Evolutionary conservation across 2,797 vertebrate species (phyloP).

Genomic region (Remorina albescens): DNA sequence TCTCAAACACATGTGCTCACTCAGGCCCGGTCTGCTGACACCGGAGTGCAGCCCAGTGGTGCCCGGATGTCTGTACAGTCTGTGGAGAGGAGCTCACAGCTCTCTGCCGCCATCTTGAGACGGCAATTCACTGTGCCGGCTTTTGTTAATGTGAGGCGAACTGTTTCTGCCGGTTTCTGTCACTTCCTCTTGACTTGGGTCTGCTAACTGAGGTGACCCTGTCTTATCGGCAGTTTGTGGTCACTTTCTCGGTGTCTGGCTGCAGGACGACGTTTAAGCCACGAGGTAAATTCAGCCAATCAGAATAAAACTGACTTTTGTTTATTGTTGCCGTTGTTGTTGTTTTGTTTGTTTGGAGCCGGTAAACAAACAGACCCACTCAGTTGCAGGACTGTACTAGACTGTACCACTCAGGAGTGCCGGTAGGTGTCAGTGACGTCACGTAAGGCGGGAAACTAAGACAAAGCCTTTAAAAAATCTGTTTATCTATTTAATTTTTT

Average conservation of each 20-base stretch:
- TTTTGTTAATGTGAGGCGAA: not conserved
- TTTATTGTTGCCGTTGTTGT: no score
- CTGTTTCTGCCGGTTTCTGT: not conserved
- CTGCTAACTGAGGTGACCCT: no score
- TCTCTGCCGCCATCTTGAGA: slow-evolving; percentile 35
- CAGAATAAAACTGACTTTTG: no score
- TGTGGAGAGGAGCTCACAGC: accelerated
- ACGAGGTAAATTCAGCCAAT: not conserved
- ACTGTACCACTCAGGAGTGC: not conserved
- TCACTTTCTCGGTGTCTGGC: not conserved
- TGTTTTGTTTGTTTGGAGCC: not conserved
- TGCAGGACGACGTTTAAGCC: not conserved
- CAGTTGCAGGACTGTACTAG: no score
- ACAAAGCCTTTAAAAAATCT: not conserved
- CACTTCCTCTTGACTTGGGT: not conserved
- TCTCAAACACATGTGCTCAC: not conserved
- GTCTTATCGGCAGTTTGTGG: not conserved
- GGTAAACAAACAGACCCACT: not conserved
- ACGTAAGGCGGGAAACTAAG: not conserved
- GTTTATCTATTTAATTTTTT: no score
- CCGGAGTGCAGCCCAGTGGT: slow-evolving; percentile 28
- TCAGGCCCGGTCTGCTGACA: not conserved
- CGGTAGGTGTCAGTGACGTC: slow-evolving; percentile 34
- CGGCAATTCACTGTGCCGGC: not conserved
- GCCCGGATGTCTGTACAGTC: not conserved